Conservation (phyloP, 2,113 vertebrate genomes). For the Cisticola juncidis region DNA sequence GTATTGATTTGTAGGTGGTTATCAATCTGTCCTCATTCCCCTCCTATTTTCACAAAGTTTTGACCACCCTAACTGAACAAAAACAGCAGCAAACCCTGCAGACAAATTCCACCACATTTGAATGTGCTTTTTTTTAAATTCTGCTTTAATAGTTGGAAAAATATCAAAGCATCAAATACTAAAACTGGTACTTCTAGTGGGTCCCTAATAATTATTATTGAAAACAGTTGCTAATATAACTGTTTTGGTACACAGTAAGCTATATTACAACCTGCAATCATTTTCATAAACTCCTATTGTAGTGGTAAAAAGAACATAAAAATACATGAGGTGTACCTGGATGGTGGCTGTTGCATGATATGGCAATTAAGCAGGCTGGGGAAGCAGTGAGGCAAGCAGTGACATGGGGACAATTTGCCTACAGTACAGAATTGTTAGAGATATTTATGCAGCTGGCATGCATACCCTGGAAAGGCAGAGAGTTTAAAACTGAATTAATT, state of each 20-base stretch:
- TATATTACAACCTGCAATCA: not conserved
- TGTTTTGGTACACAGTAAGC: not conserved
- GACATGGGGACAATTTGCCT: not conserved
- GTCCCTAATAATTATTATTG: not conserved
- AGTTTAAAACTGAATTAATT: not conserved
- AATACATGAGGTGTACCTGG: not conserved
- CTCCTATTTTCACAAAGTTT: not conserved
- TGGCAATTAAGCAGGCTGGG: not conserved
- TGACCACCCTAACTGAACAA: not conserved
- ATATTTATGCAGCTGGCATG: not conserved
- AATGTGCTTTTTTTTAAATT: not conserved
- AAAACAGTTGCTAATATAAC: not conserved
- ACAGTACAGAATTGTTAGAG: not conserved
- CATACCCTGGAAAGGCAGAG: not conserved
- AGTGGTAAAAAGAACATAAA: not conserved
- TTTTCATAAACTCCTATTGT: not conserved
- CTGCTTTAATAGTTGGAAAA: not conserved
- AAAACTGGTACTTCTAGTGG: not conserved
- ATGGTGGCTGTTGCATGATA: not conserved
- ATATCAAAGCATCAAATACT: not conserved
- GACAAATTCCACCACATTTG: not conserved
- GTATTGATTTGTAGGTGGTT: not conserved
- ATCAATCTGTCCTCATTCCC: not conserved
- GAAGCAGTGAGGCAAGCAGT: not conserved
- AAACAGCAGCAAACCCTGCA: not conserved